Base-by-base conservation (phyloP, 1,140 invertebrate genomes). In the Rhopalosiphum maidis region DNA sequence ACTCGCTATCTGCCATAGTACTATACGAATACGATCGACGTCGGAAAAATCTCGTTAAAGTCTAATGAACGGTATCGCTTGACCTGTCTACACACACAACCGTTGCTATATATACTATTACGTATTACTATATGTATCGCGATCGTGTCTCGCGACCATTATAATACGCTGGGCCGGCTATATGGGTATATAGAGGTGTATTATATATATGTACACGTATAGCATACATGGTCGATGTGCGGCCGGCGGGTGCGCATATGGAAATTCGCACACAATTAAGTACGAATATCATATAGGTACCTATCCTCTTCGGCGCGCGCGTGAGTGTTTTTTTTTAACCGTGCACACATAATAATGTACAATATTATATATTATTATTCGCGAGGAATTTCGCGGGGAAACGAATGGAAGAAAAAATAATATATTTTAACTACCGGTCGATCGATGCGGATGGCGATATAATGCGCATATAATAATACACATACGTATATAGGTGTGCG, bases 261-360 rank as follows among this genome's bases (percentile, higher is more conserved):
- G 60, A 77, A 77, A 77, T 77, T n/a, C 60, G n/a, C 60, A 77
- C 60, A 77, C 60, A 77, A 77, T 77, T n/a, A 77, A 77, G 60
- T 77, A 77, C 60, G 60, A 77, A 77, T 77, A 77, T 77, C 18
- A n/a, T 77, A 9, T 23, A 46, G 37, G 37, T 48, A 9, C 21
- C 54, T 23, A 23, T 54, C 54, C 54, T 54, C 22, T 54, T 54
- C 7, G 22, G 54, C 11, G 54, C 22, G 54, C 54, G 54, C 22
- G 48, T 51, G 48, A 51, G 48, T 51, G 48, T 51, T 51, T 51
- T 48, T 48, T 51, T 51, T 51, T n/a, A n/a, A 51, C 48, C 48
- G 30, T 9, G 30, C 55, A 60, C 55, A 60, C 55, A 21, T 30
- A 51, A 30, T 30, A 60, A 9, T 25, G 18, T 25, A 55, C 23